Evolutionary conservation across 2,888 invertebrate genomes (phyloP), one percentile per base, ranked within the genome.

Genomic region (Scaptomyza tumidula): DNA sequence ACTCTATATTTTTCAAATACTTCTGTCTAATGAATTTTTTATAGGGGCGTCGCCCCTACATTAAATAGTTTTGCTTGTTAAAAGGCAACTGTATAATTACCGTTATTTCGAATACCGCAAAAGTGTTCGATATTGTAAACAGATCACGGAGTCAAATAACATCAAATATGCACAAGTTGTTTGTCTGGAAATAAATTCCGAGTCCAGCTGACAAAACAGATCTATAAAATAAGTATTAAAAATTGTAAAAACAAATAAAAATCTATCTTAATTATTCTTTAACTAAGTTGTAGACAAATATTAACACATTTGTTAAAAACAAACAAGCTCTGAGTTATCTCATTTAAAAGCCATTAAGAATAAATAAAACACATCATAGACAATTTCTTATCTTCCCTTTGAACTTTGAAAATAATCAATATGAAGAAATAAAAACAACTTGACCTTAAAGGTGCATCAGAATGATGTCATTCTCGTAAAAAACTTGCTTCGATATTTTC

Each of bases 371-470:
- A 50, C 13, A 24, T 24, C 37, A 35, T 19, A 33, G 37, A 27
- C 4, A 35, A 19, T 46, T 56, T 48, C 59, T 50, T 48, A 49
- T 55, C 49, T 71, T 24, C 44, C 43, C 66, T 76, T 62, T 80
- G 82, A 83, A 80, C 84, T 78, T 64, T 69, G 68, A 46, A 57
- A 78, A 62, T 66, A 83, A 83, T 83, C 82, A 73, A 78, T 78
- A 69, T n/a, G 24, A 31, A 50, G 52, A 39, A 35, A 5, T 13
- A 35, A 39, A 39, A 14, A 39, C 1, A 14, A 50, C 61, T 62
- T 58, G 67, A 66, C 80, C 80, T 80, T 59, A 61, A 62, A 67
- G 59, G 52, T 86, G 86, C 78, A 70, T 55, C 46, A 52, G 33
- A 54, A 80, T 86, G 82, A 86, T 86, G 86, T 82, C 82, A 82